Evolutionary conservation across 1,140 invertebrate species (phyloP), one percentile per base, ranked within the genome.

Genomic region (Drosophila simulans): DNA sequence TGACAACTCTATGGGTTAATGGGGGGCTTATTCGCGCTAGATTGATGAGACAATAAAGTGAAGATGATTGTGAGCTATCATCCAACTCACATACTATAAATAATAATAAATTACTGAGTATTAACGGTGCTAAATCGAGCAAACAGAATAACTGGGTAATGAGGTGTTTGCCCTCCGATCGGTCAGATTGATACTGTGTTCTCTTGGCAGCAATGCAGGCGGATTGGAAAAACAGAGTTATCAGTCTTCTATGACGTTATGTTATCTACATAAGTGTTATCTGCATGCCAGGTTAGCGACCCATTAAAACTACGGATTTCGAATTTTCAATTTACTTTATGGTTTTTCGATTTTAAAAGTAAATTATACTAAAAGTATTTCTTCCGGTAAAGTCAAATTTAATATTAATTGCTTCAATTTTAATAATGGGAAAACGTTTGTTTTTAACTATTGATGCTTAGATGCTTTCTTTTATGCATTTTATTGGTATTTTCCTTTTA

Each of bases 141-240:
- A 71, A 70, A 70, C 27, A 70, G n/a, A 35, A 8, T 71, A 71
- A 57, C 51, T 70, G 53, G 68, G 68, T 71, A 70, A 71, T 70
- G 64, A 57, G 68, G 52, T 71, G 68, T 71, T 71, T 71, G 68
- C 64, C 35, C 43, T 34, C 8, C 20, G 65, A 71, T 71, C 51
- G 68, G 27, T 49, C 43, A 34, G 35, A 49, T 70, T 57, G 66
- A 70, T 70, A 70, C 37, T 10, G 42, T 15, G 15, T 8, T 35
- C 42, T 60, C 34, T 60, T 27, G 2, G 49, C 1, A 1, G 1
- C 2, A n/a, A n/a, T 34, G 27, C 52, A 39, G 34, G 17, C 13
- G 20, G 35, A 43, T 46, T 48, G 39, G 35, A 35, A 52, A 35
- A 57, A 37, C 35, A 35, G 37, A 37, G 51, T 13, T 70, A 57